Evolutionary conservation across 64 coral and sea anemone genomes (phyloP).

Genomic region (Dendrophyllia cribrosa): DNA sequence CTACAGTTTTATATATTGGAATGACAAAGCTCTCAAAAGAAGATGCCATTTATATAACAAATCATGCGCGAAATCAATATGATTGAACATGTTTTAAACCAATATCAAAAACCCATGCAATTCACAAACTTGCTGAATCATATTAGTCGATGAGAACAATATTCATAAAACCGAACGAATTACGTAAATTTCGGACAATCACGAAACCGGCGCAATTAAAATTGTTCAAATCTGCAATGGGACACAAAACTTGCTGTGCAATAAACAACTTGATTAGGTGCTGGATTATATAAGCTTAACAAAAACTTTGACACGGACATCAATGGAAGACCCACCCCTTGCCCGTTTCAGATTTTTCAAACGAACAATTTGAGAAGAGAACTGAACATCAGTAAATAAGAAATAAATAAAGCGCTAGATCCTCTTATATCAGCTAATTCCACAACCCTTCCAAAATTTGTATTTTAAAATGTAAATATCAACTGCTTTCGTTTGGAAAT

Average conservation of each 20-base stretch:
- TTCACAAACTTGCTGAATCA: slow-evolving; percentile 36
- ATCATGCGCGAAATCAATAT: slow-evolving; percentile 22
- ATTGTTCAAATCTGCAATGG: neutral
- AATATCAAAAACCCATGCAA: neutral
- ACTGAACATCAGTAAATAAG: neutral
- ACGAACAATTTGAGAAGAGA: too few species aligned
- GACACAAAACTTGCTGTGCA: neutral
- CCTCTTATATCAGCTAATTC: neutral
- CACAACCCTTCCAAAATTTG: neutral
- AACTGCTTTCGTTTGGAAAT: neutral
- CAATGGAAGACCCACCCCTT: slow-evolving; percentile 15
- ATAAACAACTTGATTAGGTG: neutral
- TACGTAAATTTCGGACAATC: neutral
- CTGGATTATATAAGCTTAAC: too few species aligned
- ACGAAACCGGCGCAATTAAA: neutral
- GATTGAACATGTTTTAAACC: neutral
- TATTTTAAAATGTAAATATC: neutral
- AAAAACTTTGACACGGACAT: neutral
- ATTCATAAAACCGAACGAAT: neutral
- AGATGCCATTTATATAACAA: slow-evolving; percentile 12
- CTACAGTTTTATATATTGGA: neutral
- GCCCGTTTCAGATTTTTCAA: neutral
- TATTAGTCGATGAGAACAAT: neutral
- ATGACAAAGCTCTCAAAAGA: neutral
- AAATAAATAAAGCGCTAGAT: neutral